phyloP scores from a whole-genome alignment of 2,888 invertebrate species.

The Microchrysa polita region DNA sequence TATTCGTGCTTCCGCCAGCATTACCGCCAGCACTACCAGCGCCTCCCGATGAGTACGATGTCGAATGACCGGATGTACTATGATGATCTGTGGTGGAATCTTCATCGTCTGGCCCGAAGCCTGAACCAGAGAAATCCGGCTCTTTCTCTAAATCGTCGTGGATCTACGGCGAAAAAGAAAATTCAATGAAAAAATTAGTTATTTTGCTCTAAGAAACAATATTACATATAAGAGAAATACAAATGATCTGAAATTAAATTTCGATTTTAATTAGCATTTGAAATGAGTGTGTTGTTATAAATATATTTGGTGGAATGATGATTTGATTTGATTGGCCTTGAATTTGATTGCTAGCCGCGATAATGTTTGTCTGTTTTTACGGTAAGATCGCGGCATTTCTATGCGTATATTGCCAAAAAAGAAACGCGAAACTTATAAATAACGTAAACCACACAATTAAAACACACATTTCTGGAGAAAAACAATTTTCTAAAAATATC shows the following conservation, averaged over 20 bases:
- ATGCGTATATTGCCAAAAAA: no score
- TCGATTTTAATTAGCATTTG: no score
- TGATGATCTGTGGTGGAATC: conserved; percentile 65
- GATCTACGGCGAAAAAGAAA: conserved; percentile 55
- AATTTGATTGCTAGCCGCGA: no score
- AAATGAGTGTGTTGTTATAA: no score
- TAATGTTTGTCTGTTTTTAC: no score
- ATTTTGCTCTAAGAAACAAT: conserved; percentile 24
- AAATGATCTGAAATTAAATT: conserved; percentile 9
- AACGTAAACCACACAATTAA: no score
- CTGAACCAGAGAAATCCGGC: conserved; percentile 86
- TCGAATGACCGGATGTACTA: conserved; percentile 50
- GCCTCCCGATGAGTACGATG: conserved; percentile 49
- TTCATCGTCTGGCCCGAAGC: conserved; percentile 86
- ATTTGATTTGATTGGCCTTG: no score
- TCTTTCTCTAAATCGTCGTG: conserved; percentile 70
- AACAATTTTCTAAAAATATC: no score
- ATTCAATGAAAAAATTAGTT: conserved; percentile 45
- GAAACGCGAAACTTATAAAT: no score
- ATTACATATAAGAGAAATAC: conserved; percentile 26
- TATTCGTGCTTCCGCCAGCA: neutral
- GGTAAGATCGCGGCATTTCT: no score
- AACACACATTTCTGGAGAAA: no score
- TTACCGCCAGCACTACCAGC: conserved; percentile 14
- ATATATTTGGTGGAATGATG: no score